A percentile compares a stretch with the other conserved stretches of the same genome.
These are phyloP conservation scores for Amphipyra tragopoginis DNA, from an alignment of 2,888 invertebrate species.

Conservation along the genomic window DNA sequence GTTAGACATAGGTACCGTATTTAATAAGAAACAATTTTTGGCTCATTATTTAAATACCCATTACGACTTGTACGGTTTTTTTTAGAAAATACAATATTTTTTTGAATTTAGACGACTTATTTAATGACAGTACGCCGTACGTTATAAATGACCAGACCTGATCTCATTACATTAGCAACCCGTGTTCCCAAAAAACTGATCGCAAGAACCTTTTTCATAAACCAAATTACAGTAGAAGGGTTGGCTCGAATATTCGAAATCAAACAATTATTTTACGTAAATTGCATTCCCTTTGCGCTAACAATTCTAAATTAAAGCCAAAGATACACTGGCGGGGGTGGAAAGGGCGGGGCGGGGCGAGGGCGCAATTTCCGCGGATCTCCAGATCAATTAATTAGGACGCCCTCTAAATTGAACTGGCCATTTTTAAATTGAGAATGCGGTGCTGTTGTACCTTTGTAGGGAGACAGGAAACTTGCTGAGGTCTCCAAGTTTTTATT, in stretches of 20 bases:
- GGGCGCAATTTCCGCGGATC: conserved; percentile 84
- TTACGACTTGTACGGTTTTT: too few relatives aligned
- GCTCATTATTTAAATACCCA: too few relatives aligned
- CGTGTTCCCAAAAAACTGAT: conserved; percentile 52
- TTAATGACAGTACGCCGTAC: conserved; percentile 28
- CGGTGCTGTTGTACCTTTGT: conserved; percentile 43
- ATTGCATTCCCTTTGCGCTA: conserved; percentile 88
- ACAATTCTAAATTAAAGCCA: conserved; percentile 89
- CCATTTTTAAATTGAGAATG: conserved; percentile 68
- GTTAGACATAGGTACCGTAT: too few relatives aligned
- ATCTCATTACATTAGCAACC: conserved; percentile 62
- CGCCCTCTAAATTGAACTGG: conserved; percentile 81
- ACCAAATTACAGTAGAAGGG: conserved; percentile 75
- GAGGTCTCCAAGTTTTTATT: conserved; percentile 16
- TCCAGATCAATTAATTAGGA: conserved; percentile 88
- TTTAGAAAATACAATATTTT: too few relatives aligned
- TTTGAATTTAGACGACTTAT: too few relatives aligned
- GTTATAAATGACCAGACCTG: conserved; percentile 52
- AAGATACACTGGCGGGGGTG: conserved; percentile 79
- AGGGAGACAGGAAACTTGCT: conserved; percentile 26
- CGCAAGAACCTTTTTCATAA: conserved; percentile 68
- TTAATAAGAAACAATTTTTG: too few relatives aligned
- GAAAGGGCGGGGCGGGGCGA: conserved; percentile 53
- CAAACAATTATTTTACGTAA: conserved; percentile 89
- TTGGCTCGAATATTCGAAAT: conserved; percentile 80